A percentile compares a stretch with the other conserved stretches of the same genome.
Evolutionary conservation across 2,888 invertebrate species (phyloP).

Genomic region (Epirrita christyi): DNA sequence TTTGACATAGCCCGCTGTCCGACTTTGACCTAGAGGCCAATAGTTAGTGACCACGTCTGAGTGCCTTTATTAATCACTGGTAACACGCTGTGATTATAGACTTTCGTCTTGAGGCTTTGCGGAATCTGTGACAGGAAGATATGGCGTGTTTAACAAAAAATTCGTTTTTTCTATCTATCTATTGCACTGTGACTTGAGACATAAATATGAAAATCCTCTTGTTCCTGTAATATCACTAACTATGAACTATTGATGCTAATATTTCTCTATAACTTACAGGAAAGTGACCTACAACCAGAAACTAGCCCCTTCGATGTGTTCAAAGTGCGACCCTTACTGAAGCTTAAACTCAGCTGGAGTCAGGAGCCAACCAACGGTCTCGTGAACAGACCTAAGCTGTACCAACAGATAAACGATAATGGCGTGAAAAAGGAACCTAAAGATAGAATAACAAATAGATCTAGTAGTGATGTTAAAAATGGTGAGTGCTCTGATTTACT

Average conservation of each 20-base stretch:
- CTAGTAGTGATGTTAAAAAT: constrained; percentile 64
- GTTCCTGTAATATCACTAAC: too few relatives aligned
- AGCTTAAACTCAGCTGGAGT: constrained; percentile 94
- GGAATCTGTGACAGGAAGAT: too few relatives aligned
- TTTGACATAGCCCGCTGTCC: too few relatives aligned
- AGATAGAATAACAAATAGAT: constrained; percentile 63
- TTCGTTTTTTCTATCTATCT: too few relatives aligned
- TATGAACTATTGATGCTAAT: background rate
- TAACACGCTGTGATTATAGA: too few relatives aligned
- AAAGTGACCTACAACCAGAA: constrained; percentile 71
- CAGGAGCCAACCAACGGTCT: constrained; percentile 88
- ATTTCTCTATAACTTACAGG: constrained; percentile 52
- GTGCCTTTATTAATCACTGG: too few relatives aligned
- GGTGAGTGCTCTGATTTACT: constrained; percentile 50
- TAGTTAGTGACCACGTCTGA: too few relatives aligned
- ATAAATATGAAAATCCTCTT: too few relatives aligned
- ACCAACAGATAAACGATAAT: constrained; percentile 70
- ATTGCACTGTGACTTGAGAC: too few relatives aligned
- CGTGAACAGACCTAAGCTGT: constrained; percentile 87
- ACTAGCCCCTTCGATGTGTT: constrained; percentile 90
- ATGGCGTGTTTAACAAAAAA: too few relatives aligned
- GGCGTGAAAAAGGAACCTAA: constrained; percentile 70
- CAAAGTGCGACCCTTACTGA: constrained; percentile 91
- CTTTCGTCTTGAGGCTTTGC: too few relatives aligned
- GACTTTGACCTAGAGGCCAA: too few relatives aligned